These are phyloP conservation scores for Myrmophylax atrothorax DNA, from an alignment of 2,113 vertebrate species.

Conservation along the genomic window DNA sequence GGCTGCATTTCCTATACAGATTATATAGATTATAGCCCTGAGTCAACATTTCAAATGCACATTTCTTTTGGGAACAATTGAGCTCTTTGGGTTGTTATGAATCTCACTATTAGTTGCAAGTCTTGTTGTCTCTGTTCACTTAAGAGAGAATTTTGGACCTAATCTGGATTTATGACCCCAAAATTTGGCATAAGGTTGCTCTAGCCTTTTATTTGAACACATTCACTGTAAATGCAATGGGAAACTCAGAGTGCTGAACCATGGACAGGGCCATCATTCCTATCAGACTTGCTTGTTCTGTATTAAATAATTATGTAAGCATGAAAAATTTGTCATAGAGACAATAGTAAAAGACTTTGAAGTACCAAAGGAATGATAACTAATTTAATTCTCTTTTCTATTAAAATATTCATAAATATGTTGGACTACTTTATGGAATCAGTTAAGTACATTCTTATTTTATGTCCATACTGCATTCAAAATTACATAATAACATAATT, in stretches of 20 bases:
- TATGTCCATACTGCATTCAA: neutral
- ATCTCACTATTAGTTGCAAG: neutral
- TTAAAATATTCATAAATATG: constrained; percentile 38
- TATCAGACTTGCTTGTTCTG: neutral
- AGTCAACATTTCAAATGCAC: neutral
- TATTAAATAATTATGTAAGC: neutral
- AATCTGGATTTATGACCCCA: neutral
- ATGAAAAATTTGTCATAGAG: constrained; percentile 5
- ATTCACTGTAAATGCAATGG: neutral
- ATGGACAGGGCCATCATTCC: neutral
- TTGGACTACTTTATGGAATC: neutral
- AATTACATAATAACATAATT: neutral
- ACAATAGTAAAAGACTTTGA: constrained; percentile 19
- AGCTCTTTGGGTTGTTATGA: neutral
- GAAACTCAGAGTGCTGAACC: neutral
- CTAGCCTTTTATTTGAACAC: neutral
- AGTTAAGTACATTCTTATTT: constrained; percentile 8
- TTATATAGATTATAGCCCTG: neutral
- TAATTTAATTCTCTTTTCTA: constrained; percentile 33
- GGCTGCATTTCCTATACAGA: fast-evolving
- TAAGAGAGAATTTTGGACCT: neutral
- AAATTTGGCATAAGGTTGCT: neutral
- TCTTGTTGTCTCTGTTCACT: neutral
- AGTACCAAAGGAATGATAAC: neutral
- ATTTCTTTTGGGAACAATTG: neutral